phyloP scores from a whole-genome alignment of 92 coral and sea anemone species.

The Meandrina meandrites region DNA sequence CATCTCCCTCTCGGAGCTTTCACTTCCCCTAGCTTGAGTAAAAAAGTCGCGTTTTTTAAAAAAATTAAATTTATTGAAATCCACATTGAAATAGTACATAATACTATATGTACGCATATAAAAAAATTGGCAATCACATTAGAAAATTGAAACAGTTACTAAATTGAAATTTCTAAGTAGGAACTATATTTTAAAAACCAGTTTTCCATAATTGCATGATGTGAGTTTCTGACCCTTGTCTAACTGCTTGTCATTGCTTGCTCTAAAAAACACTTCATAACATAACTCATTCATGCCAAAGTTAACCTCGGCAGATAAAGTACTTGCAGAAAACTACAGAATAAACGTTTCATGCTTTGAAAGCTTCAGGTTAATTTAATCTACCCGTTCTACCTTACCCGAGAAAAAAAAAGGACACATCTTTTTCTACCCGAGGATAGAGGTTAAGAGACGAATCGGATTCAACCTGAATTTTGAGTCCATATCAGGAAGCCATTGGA shows the following conservation, averaged over 20 bases:
- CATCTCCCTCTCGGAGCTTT: background rate
- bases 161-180: background rate
- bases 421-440: background rate
- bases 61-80: background rate
- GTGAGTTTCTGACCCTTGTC: background rate
- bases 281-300: no score
- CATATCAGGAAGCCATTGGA: background rate
- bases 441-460: background rate
- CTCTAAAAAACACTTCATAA: background rate
- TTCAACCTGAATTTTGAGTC: background rate
- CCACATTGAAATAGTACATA: background rate
- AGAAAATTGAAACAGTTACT: background rate
- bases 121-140: background rate
- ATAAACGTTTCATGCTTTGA: background rate
- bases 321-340: background rate
- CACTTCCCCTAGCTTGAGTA: background rate
- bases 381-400: background rate
- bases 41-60: background rate
- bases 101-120: background rate
- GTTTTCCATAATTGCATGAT: background rate
- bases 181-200: background rate
- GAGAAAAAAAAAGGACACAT: background rate
- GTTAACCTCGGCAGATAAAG: background rate
- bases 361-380: background rate
- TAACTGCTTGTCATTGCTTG: background rate